Percentiles rank a stretch among this genome's conserved stretches.
Evolutionary conservation across 1,140 invertebrate species (phyloP).

Genomic region (Palaemon carinicauda): DNA sequence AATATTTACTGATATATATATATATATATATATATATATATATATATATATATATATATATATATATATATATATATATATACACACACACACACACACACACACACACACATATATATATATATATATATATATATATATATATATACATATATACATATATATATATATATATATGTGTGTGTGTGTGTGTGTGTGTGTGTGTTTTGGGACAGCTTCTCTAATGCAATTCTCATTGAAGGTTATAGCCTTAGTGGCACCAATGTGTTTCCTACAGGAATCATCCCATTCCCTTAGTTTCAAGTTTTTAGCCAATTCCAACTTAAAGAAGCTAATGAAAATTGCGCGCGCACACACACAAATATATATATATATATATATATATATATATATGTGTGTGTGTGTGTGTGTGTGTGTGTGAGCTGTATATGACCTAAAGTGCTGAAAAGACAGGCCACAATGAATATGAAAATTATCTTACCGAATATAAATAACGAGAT

Average conservation of each 20-base stretch:
- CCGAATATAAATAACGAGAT: neutral
- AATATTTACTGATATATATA: neutral
- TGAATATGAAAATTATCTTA: neutral
- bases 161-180: slow-evolving; percentile 37
- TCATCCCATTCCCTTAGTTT: no score
- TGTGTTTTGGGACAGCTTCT: no score
- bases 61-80: neutral
- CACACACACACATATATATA: no score
- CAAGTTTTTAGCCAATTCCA: no score
- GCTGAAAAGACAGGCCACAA: neutral
- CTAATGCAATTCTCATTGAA: no score
- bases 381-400: slow-evolving; percentile 34
- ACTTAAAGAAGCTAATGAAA: no score
- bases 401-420: slow-evolving; percentile 1
- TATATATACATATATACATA: slow-evolving; percentile 7
- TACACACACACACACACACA: no score
- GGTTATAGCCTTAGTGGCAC: no score
- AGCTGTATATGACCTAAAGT: no score
- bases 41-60: neutral
- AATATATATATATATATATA: slow-evolving; percentile 37
- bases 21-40: neutral
- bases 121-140: neutral
- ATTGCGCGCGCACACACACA: no score
- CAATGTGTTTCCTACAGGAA: no score
- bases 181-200: slow-evolving; percentile 7